A percentile compares a stretch with the other conserved stretches of the same genome.
Evolutionary conservation across 2,888 invertebrate genomes (phyloP).

Genomic region (Eilema caniola): DNA sequence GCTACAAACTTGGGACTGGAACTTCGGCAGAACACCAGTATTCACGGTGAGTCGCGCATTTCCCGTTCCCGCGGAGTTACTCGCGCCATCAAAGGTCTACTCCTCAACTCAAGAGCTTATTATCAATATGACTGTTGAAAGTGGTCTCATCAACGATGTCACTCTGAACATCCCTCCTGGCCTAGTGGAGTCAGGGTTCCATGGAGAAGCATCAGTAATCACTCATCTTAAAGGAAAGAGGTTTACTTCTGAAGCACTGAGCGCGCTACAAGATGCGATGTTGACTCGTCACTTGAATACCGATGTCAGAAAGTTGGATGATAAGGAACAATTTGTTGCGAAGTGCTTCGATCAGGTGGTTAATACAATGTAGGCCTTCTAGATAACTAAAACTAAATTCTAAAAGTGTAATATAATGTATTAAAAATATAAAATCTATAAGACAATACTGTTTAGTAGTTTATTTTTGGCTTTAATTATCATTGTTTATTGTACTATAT

Average conservation of each 20-base stretch:
- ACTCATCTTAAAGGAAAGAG: constrained; percentile 89
- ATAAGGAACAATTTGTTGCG: constrained; percentile 88
- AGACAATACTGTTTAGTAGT: constrained; percentile 3
- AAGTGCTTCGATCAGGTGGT: constrained; percentile 89
- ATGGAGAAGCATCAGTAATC: constrained; percentile 89
- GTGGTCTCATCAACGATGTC: constrained; percentile 89
- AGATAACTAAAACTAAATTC: not conserved
- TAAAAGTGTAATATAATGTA: constrained; percentile 9
- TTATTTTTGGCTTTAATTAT: not conserved
- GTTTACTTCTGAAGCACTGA: constrained; percentile 89
- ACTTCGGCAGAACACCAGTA: constrained; percentile 94
- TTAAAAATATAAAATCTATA: not conserved
- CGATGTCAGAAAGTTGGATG: constrained; percentile 77
- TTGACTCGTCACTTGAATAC: constrained; percentile 69
- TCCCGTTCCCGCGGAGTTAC: constrained; percentile 86
- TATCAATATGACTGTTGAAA: constrained; percentile 89
- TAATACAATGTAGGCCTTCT: constrained; percentile 77
- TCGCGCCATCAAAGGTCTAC: constrained; percentile 75
- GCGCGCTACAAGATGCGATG: constrained; percentile 86
- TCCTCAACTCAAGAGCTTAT: constrained; percentile 83
- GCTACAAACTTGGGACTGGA: constrained; percentile 95
- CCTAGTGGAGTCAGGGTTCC: constrained; percentile 86
- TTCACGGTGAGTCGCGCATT: constrained; percentile 91
- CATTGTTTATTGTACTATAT: not conserved
- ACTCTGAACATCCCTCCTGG: constrained; percentile 89